A percentile compares a stretch with the other conserved stretches of the same genome.
Evolutionary conservation across 2,113 vertebrate species (phyloP).

Genomic region (Callipepla squamata): DNA sequence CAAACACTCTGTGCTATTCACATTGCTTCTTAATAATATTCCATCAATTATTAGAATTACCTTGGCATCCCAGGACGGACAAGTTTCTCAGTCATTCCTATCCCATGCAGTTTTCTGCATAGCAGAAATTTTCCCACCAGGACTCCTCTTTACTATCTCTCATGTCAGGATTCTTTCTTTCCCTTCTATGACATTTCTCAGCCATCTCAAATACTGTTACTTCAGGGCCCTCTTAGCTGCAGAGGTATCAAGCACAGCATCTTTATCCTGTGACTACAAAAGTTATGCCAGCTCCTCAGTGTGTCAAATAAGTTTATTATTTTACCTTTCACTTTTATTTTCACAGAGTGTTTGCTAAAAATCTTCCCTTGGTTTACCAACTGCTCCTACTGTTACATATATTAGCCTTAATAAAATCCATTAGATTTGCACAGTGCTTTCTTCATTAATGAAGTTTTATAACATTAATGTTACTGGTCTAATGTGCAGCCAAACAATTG

Average conservation of each 20-base stretch:
- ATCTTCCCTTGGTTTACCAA: neutral
- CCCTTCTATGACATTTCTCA: slow-evolving; percentile 25
- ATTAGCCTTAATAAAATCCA: slow-evolving; percentile 6
- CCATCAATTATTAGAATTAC: neutral
- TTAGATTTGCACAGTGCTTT: slow-evolving; percentile 30
- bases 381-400: neutral
- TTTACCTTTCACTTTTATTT: slow-evolving; percentile 32
- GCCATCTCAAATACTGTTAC: slow-evolving; percentile 59
- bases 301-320: slow-evolving; percentile 42
- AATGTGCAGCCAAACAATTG: neutral
- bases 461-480: neutral
- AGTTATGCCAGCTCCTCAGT: neutral
- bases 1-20: neutral
- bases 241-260: neutral
- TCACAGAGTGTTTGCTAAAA: neutral
- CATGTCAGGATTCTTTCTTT: slow-evolving; percentile 25
- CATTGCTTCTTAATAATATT: neutral
- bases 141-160: slow-evolving; percentile 20
- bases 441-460: slow-evolving; percentile 35
- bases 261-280: neutral
- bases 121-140: slow-evolving; percentile 51
- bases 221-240: slow-evolving; percentile 2
- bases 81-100: neutral
- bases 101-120: slow-evolving; percentile 11
- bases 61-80: neutral